These are phyloP conservation scores for Gallinago undulata DNA, from an alignment of 2,113 vertebrate genomes.

Conservation along the genomic window DNA sequence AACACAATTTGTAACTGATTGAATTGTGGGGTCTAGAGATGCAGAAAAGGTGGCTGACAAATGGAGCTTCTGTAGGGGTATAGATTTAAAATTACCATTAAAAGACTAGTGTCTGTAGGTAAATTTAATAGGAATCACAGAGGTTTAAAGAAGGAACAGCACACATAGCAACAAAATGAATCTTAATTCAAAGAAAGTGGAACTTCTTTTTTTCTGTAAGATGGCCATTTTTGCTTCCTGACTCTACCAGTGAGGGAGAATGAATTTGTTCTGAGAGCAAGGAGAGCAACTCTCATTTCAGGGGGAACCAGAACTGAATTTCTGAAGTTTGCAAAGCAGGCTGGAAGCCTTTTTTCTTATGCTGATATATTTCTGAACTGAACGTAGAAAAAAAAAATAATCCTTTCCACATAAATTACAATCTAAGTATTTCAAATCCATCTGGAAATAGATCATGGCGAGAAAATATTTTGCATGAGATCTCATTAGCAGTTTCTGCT, in stretches of 20 bases:
- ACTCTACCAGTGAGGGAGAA: background rate
- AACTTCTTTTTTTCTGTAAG: conserved; percentile 38
- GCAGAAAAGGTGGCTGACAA: background rate
- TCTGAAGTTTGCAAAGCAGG: background rate
- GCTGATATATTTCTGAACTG: background rate
- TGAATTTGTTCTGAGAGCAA: background rate
- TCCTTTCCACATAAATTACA: background rate
- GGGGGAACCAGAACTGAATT: background rate
- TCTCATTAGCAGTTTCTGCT: conserved; percentile 53
- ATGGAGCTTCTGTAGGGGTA: background rate
- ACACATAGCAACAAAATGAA: background rate
- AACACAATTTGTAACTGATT: background rate
- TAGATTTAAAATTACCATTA: background rate
- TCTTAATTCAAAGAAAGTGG: background rate
- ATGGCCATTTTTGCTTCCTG: background rate
- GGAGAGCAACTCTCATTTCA: background rate
- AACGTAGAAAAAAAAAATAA: background rate
- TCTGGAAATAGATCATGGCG: background rate
- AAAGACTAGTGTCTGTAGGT: background rate
- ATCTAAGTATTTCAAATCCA: conserved; percentile 6
- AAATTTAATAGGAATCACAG: background rate
- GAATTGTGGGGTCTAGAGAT: background rate
- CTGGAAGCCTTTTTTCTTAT: background rate
- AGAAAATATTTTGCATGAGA: conserved; percentile 33
- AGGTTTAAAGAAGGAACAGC: background rate